Conservation (phyloP, 2,888 invertebrate genomes). For the Agrilus biguttatus region DNA sequence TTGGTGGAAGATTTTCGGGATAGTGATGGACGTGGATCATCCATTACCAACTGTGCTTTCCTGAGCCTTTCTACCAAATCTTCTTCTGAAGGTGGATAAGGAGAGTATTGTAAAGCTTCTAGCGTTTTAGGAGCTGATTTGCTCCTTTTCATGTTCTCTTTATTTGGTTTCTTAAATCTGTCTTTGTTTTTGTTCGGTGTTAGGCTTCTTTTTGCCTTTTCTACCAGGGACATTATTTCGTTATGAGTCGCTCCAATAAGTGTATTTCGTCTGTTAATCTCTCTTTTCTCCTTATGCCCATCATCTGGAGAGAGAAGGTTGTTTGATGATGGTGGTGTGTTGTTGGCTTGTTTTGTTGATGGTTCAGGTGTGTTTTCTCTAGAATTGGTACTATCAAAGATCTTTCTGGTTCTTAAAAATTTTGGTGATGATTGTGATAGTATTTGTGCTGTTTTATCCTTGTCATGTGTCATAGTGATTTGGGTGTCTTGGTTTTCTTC, state of each 20-base stretch:
- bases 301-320: conserved; percentile 1
- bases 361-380: conserved; percentile 8
- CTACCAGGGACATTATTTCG: conserved; percentile 21
- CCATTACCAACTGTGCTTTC: conserved; percentile 28
- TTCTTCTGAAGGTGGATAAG: conserved; percentile 35
- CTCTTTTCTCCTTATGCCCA: conserved; percentile 2
- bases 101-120: too few species aligned
- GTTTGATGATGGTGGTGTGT: not conserved
- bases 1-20: conserved; percentile 2
- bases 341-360: conserved; percentile 1
- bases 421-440: too few species aligned
- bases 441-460: not conserved
- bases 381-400: conserved; percentile 4
- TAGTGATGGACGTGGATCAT: conserved; percentile 14
- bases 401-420: too few species aligned
- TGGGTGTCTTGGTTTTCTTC: conserved; percentile 3
- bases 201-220: conserved; percentile 25
- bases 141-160: conserved; percentile 34
- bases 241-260: conserved; percentile 16
- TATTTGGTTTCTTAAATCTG: conserved; percentile 17
- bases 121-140: conserved; percentile 36
- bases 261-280: conserved; percentile 7
- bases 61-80: conserved; percentile 39
- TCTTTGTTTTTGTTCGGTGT: conserved; percentile 16
- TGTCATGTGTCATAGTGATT: conserved; percentile 3